Conservation (phyloP, 2,888 invertebrate species). For the Eupithecia dodoneata region DNA sequence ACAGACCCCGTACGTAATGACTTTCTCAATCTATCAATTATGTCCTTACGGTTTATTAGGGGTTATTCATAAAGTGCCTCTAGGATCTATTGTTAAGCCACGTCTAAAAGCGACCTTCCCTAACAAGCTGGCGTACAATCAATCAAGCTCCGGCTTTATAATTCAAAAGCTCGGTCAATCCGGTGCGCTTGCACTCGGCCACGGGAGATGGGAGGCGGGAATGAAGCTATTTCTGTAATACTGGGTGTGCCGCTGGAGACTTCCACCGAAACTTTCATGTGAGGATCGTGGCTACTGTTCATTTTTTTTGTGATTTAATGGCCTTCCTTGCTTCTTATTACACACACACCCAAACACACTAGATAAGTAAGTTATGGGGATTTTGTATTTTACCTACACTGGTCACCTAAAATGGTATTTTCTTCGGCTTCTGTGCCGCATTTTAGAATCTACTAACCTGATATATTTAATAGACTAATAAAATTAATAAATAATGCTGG, state of each 20-base stretch:
- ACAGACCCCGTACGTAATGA: not conserved
- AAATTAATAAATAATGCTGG: too few relatives aligned
- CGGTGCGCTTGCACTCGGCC: conserved; percentile 8
- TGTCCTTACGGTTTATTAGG: not conserved
- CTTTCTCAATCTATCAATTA: not conserved
- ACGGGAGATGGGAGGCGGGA: conserved; percentile 3
- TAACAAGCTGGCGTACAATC: conserved; percentile 9
- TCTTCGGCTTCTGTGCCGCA: not conserved
- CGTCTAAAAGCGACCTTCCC: conserved; percentile 11
- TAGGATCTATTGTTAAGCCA: not conserved
- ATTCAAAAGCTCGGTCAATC: conserved; percentile 16
- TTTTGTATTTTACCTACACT: not conserved
- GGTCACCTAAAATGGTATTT: not conserved
- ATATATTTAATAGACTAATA: not conserved
- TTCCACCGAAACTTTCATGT: not conserved
- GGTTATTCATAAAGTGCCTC: not conserved
- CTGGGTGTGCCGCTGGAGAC: conserved; percentile 13
- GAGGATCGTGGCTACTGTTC: not conserved
- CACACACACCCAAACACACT: not conserved
- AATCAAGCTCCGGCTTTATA: conserved; percentile 9
- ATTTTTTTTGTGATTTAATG: not conserved
- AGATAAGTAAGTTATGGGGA: not conserved
- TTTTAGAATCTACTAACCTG: not conserved
- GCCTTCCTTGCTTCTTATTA: not conserved
- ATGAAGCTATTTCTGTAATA: conserved; percentile 10